phyloP scores from a whole-genome alignment of 53 echinoderm and acorn worm species.

The Hippasteria phrygiana region DNA sequence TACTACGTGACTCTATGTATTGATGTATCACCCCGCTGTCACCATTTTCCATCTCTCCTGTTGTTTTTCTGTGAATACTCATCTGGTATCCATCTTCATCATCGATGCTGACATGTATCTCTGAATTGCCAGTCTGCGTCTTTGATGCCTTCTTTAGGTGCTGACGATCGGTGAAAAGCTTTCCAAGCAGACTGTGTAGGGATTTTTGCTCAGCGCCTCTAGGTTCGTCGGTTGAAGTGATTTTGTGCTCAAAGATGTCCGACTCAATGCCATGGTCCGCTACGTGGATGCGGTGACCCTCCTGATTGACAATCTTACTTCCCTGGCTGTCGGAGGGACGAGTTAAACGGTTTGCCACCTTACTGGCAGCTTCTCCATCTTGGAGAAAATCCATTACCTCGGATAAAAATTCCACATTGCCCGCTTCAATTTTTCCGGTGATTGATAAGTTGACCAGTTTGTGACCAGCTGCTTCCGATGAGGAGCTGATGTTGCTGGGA shows the following conservation, averaged over 20 bases:
- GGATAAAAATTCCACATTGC: slow-evolving; percentile 21
- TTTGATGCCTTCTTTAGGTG: background rate
- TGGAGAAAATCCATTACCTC: slow-evolving; percentile 24
- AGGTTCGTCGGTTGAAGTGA: background rate
- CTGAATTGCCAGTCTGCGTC: background rate
- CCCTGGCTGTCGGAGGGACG: background rate
- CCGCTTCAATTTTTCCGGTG: slow-evolving; percentile 24
- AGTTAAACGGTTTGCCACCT: background rate
- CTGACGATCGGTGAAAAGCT: background rate
- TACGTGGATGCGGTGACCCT: slow-evolving; percentile 36
- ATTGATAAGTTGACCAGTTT: slow-evolving; percentile 48
- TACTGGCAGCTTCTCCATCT: background rate
- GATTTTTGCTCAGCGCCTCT: background rate
- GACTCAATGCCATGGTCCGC: background rate
- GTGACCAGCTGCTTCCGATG: background rate
- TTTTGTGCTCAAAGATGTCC: background rate
- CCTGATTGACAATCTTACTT: slow-evolving; percentile 33
- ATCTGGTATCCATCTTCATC: slow-evolving; percentile 5
- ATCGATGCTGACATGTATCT: background rate
- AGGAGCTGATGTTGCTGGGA: background rate
- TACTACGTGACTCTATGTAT: background rate
- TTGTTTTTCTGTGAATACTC: background rate
- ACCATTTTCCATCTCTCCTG: background rate
- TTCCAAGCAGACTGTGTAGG: background rate
- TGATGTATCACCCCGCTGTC: background rate